These are phyloP conservation scores for Ellobius talpinus DNA, from an alignment of 2,113 vertebrate species.

Conservation along the genomic window DNA sequence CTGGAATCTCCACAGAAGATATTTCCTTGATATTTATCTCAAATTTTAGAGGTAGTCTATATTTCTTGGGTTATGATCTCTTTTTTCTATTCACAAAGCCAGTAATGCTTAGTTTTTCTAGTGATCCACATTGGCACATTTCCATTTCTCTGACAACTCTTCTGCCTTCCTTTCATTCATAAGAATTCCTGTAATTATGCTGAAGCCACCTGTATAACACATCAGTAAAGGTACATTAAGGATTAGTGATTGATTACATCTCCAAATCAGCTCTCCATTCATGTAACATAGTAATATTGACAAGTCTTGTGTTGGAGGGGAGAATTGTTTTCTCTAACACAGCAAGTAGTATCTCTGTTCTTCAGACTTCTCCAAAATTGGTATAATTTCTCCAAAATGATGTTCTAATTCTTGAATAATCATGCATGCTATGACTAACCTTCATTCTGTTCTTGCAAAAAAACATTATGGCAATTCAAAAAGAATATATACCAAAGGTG, in stretches of 20 bases:
- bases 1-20: not conserved
- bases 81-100: constrained; percentile 20
- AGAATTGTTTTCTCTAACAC: not conserved
- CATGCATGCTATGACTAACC: not conserved
- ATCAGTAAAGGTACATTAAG: not conserved
- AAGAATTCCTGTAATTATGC: not conserved
- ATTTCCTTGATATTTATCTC: not conserved
- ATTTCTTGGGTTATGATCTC: not conserved
- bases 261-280: not conserved
- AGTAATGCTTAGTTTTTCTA: not conserved
- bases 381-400: not conserved
- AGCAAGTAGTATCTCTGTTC: not conserved
- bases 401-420: not conserved
- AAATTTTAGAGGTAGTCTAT: not conserved
- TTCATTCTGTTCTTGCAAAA: constrained; percentile 27
- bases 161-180: not conserved
- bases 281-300: not conserved
- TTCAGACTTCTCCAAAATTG: constrained; percentile 24
- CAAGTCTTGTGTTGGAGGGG: not conserved
- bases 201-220: not conserved
- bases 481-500: not conserved
- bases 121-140: not conserved
- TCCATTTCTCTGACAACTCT: not conserved
- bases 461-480: not conserved
- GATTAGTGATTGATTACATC: not conserved